A percentile compares a stretch with the other conserved stretches of the same genome.
Conservation (phyloP, 2,113 vertebrate genomes). For the Butorides virescens region DNA sequence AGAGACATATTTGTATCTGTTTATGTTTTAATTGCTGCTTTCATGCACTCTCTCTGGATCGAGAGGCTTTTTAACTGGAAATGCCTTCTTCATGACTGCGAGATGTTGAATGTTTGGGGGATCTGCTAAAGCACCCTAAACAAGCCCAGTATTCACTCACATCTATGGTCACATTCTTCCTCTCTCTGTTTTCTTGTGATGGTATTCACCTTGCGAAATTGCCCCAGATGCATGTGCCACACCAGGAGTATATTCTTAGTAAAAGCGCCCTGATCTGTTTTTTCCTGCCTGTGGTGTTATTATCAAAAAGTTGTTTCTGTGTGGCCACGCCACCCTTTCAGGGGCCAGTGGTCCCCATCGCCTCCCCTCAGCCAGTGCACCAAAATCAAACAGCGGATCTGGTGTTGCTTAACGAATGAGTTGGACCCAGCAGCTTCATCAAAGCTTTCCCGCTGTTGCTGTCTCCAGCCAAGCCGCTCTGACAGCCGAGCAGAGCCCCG, state of each 20-base stretch:
- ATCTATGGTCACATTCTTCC: background rate
- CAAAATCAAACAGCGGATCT: background rate
- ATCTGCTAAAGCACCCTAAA: background rate
- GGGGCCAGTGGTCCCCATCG: background rate
- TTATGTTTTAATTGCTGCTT: background rate
- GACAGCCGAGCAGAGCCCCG: background rate
- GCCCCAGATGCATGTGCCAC: background rate
- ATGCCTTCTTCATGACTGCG: background rate
- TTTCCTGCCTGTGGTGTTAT: background rate
- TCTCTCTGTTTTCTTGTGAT: background rate
- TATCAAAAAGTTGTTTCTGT: background rate
- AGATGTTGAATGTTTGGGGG: background rate
- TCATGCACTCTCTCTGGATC: background rate
- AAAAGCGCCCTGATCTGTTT: background rate
- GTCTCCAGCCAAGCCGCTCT: background rate
- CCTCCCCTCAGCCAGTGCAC: background rate
- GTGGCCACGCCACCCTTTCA: background rate
- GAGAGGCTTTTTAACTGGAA: background rate
- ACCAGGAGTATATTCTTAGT: background rate
- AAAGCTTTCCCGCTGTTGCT: background rate
- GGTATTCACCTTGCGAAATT: background rate
- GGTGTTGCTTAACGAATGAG: background rate
- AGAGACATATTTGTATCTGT: background rate
- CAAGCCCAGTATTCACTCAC: background rate
- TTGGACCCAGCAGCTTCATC: background rate